Conservation (phyloP, 2,113 vertebrate species). For the Neofelis nebulosa region DNA sequence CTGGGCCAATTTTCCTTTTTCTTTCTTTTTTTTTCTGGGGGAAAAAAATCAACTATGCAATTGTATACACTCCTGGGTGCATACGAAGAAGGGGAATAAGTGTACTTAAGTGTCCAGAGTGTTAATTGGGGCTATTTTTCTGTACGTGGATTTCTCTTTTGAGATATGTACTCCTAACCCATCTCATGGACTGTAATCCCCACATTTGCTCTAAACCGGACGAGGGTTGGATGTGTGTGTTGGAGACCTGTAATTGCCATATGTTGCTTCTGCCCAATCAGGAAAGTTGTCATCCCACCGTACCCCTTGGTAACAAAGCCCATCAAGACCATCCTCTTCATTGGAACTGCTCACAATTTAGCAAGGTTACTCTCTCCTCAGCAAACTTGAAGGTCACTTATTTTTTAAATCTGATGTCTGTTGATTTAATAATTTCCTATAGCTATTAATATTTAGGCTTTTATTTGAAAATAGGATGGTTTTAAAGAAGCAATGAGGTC, state of each 20-base stretch:
- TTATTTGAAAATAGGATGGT: constrained; percentile 42
- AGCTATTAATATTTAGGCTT: not conserved
- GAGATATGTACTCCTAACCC: not conserved
- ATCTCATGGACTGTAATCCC: not conserved
- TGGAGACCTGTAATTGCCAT: not conserved
- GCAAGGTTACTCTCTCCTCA: constrained; percentile 33
- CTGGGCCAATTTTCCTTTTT: constrained; percentile 53
- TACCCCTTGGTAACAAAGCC: not conserved
- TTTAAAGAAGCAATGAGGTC: constrained; percentile 16
- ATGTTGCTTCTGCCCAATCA: not conserved
- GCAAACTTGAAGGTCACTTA: constrained; percentile 34
- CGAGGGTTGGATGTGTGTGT: not conserved
- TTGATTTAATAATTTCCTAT: constrained; percentile 19
- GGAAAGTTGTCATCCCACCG: not conserved
- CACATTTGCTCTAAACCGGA: not conserved
- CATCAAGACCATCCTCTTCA: not conserved
- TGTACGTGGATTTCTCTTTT: constrained; percentile 40
- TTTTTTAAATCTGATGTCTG: constrained; percentile 45
- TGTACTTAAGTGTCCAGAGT: constrained; percentile 56
- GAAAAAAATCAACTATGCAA: constrained; percentile 76
- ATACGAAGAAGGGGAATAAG: constrained; percentile 48
- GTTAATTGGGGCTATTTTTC: constrained; percentile 42
- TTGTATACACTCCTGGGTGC: constrained; percentile 63
- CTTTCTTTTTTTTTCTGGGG: constrained; percentile 21
- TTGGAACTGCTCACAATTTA: constrained; percentile 27